phyloP scores from a whole-genome alignment of 2,113 vertebrate species.

The Toxotes chatareus region DNA sequence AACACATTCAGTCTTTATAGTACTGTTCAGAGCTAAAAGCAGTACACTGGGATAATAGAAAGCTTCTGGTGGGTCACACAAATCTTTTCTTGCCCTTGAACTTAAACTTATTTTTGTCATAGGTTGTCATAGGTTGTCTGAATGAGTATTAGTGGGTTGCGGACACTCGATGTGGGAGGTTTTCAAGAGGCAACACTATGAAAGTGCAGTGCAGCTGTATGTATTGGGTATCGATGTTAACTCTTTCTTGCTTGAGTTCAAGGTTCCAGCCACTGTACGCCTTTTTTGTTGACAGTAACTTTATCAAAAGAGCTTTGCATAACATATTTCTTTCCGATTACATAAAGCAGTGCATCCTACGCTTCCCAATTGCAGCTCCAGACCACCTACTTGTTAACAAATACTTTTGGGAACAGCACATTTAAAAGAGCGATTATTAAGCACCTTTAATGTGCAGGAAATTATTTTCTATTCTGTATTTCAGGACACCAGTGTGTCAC shows the following conservation, averaged over 20 bases:
- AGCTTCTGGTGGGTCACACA: slow-evolving; percentile 16
- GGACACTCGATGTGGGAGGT: slow-evolving; percentile 57
- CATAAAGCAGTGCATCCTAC: slow-evolving; percentile 70
- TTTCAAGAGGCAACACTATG: slow-evolving; percentile 50
- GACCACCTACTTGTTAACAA: slow-evolving; percentile 68
- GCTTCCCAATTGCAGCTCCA: slow-evolving; percentile 44
- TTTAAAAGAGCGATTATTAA: slow-evolving; percentile 54
- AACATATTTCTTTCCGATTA: slow-evolving; percentile 69
- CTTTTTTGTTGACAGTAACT: slow-evolving; percentile 56
- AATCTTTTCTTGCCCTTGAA: slow-evolving; percentile 56
- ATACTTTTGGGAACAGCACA: slow-evolving; percentile 28
- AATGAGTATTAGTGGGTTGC: slow-evolving; percentile 57
- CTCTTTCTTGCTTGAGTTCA: slow-evolving; percentile 37
- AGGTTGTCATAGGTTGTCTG: slow-evolving; percentile 54
- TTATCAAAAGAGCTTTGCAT: slow-evolving; percentile 70
- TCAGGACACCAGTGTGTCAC: neutral
- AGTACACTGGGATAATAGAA: slow-evolving; percentile 24
- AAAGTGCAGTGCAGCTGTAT: slow-evolving; percentile 28
- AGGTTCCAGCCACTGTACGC: slow-evolving; percentile 49
- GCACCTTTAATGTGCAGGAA: slow-evolving; percentile 20
- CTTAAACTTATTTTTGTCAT: slow-evolving; percentile 42
- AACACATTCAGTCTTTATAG: neutral
- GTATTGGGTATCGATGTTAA: slow-evolving; percentile 35
- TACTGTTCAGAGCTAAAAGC: slow-evolving; percentile 28
- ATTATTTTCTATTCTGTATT: slow-evolving; percentile 9